phyloP scores from a whole-genome alignment of 1,140 invertebrate species.

The Euwallacea fornicatus region DNA sequence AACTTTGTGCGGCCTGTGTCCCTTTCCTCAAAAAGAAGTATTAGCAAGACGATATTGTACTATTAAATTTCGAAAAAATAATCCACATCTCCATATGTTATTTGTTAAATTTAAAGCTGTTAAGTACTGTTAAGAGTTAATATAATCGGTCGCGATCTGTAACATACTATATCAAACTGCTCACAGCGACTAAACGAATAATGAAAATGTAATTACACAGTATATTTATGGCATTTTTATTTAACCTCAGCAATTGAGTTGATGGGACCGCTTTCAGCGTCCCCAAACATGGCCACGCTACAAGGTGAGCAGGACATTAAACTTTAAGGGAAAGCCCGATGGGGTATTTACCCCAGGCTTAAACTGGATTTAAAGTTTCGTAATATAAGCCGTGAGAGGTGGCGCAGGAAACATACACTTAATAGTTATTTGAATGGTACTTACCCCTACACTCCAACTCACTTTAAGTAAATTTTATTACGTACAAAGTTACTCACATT shows the following conservation, averaged over 20 bases:
- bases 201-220: constrained; percentile 52
- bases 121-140: constrained; percentile 55
- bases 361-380: too few relatives aligned
- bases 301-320: too few relatives aligned
- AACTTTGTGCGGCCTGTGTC: constrained; percentile 29
- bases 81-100: constrained; percentile 55
- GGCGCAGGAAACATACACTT: too few relatives aligned
- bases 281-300: too few relatives aligned
- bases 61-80: constrained; percentile 47
- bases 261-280: too few relatives aligned
- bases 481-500: too few relatives aligned
- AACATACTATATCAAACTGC: constrained; percentile 55
- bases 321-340: too few relatives aligned
- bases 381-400: too few relatives aligned
- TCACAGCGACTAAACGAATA: constrained; percentile 55
- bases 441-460: too few relatives aligned
- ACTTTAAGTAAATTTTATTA: too few relatives aligned
- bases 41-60: constrained; percentile 41
- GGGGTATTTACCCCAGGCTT: too few relatives aligned
- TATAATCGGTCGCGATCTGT: constrained; percentile 51
- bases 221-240: constrained; percentile 5
- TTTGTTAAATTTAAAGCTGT: constrained; percentile 56
- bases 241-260: not conserved
- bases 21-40: constrained; percentile 27
- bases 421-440: too few relatives aligned